These are phyloP conservation scores for Macaria notata DNA, from an alignment of 2,888 invertebrate species.

Conservation along the genomic window DNA sequence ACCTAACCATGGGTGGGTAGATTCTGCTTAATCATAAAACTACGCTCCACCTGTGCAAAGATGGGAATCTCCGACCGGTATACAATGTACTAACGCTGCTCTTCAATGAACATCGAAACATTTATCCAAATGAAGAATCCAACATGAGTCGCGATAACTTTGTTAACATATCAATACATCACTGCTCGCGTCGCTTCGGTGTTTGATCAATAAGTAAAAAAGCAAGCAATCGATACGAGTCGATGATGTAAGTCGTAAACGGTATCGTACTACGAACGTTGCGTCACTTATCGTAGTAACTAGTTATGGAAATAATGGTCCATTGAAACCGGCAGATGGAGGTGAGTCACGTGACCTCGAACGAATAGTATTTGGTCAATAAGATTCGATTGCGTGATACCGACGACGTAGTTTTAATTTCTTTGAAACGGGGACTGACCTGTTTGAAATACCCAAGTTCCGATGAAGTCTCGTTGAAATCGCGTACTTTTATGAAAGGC, in stretches of 20 bases:
- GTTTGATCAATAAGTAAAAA: not conserved
- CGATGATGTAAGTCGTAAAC: constrained; percentile 2
- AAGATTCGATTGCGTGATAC: constrained; percentile 28
- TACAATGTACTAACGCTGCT: constrained; percentile 35
- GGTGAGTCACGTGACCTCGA: constrained; percentile 53
- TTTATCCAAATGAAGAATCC: constrained; percentile 44
- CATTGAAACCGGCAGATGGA: constrained; percentile 49
- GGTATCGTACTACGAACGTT: constrained; percentile 18
- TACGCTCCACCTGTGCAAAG: constrained; percentile 17
- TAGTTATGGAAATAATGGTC: constrained; percentile 54
- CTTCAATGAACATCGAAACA: constrained; percentile 26
- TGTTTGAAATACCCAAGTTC: not conserved
- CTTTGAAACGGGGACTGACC: constrained; percentile 3
- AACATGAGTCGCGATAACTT: constrained; percentile 2
- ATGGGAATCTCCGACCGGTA: constrained; percentile 47
- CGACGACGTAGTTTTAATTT: constrained; percentile 3
- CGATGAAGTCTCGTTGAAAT: no score
- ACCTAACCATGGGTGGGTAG: constrained; percentile 18
- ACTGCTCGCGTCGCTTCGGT: not conserved
- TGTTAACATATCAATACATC: not conserved
- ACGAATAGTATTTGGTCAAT: constrained; percentile 27
- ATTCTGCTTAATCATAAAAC: constrained; percentile 14
- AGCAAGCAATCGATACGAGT: constrained; percentile 25
- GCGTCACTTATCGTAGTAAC: constrained; percentile 41
- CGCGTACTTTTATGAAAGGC: no score